Conservation (phyloP, 2,888 invertebrate species). For the Subacronicta megacephala region DNA sequence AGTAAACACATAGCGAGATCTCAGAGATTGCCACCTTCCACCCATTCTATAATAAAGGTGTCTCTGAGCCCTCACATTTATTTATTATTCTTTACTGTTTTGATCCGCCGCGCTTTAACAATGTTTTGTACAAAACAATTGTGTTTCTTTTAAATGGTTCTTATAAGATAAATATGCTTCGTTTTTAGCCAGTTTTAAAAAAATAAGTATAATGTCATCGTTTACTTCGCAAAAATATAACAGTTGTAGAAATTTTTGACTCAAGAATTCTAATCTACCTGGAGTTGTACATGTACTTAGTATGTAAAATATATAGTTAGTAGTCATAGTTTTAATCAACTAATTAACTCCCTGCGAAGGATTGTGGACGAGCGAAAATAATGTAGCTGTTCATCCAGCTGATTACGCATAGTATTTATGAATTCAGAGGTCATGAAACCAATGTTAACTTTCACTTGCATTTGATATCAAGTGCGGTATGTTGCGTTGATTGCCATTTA, state of each 20-base stretch:
- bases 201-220: too few relatives aligned
- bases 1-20: constrained; percentile 68
- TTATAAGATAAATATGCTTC: constrained; percentile 25
- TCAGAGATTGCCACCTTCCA: constrained; percentile 75
- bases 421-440: background rate
- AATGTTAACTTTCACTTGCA: constrained; percentile 24
- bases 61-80: constrained; percentile 64
- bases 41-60: constrained; percentile 70
- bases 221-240: too few relatives aligned
- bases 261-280: too few relatives aligned
- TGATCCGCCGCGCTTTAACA: constrained; percentile 63
- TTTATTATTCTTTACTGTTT: constrained; percentile 66
- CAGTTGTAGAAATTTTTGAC: too few relatives aligned
- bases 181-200: too few relatives aligned
- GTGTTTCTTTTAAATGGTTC: constrained; percentile 33
- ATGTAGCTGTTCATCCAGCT: too few relatives aligned
- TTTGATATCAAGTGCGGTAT: constrained; percentile 35
- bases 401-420: background rate
- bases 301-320: too few relatives aligned
- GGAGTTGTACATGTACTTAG: too few relatives aligned
- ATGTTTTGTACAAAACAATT: constrained; percentile 56
- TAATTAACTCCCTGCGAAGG: too few relatives aligned
- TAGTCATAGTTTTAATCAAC: too few relatives aligned
- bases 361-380: too few relatives aligned
- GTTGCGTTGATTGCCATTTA: constrained; percentile 71